Evolutionary conservation across 2,888 invertebrate species (phyloP).

Genomic region (Dynastes maya): DNA sequence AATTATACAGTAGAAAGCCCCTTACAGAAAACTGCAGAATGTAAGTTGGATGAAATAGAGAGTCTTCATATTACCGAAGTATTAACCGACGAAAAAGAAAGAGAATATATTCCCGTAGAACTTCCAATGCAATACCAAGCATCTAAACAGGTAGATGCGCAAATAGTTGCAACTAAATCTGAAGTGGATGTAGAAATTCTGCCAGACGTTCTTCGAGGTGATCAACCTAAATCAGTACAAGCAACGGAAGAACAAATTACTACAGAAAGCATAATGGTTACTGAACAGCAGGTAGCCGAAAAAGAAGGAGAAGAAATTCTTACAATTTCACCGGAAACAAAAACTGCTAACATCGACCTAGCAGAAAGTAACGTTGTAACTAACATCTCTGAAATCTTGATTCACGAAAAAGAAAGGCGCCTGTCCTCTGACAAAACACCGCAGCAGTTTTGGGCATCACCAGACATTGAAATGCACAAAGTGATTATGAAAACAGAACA

Average conservation of each 20-base stretch:
- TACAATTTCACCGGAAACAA: conserved; percentile 63
- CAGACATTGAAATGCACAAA: conserved; percentile 69
- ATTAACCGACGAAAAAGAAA: conserved; percentile 71
- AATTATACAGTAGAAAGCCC: conserved; percentile 68
- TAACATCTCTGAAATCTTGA: conserved; percentile 68
- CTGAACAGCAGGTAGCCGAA: conserved; percentile 72
- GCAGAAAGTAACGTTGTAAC: conserved; percentile 65
- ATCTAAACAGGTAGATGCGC: conserved; percentile 69
- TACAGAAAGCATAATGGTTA: conserved; percentile 73
- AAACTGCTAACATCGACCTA: conserved; percentile 66
- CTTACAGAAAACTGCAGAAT: conserved; percentile 47
- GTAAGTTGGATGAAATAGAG: conserved; percentile 58
- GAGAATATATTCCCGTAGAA: conserved; percentile 66
- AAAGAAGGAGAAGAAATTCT: conserved; percentile 69
- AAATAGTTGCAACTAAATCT: conserved; percentile 71
- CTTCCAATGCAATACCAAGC: conserved; percentile 69
- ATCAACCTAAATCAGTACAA: conserved; percentile 68
- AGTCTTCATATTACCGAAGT: conserved; percentile 72
- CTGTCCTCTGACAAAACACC: conserved; percentile 67
- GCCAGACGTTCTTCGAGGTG: conserved; percentile 61
- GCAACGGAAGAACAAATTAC: conserved; percentile 71
- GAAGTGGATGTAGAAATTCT: conserved; percentile 71
- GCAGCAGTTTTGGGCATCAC: conserved; percentile 66
- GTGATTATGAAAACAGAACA: conserved; percentile 71
- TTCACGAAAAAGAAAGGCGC: conserved; percentile 70